phyloP scores from a whole-genome alignment of 2,888 invertebrate species.

The Erynnis tages region DNA sequence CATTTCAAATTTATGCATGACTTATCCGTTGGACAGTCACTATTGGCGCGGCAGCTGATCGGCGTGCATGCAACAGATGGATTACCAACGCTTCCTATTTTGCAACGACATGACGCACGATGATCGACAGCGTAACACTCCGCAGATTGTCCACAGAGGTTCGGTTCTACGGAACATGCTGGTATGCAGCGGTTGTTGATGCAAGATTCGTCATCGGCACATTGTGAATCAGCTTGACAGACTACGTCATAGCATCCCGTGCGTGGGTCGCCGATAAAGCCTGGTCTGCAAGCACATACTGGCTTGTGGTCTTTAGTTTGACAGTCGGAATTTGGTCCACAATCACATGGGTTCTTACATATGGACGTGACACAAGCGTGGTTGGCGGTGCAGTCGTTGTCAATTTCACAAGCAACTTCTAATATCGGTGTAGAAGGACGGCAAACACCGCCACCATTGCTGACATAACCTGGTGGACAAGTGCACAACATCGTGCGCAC shows the following conservation, averaged over 20 bases:
- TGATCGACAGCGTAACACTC: slow-evolving; percentile 91
- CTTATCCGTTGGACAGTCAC: slow-evolving; percentile 90
- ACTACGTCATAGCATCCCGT: slow-evolving; percentile 89
- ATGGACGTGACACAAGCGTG: slow-evolving; percentile 90
- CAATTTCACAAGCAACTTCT: slow-evolving; percentile 86
- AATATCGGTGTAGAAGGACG: slow-evolving; percentile 85
- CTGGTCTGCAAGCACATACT: slow-evolving; percentile 91
- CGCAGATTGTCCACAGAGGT: slow-evolving; percentile 88
- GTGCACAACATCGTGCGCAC: slow-evolving; percentile 94
- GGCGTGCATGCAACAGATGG: slow-evolving; percentile 88
- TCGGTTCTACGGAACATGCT: slow-evolving; percentile 86
- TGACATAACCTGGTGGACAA: slow-evolving; percentile 93
- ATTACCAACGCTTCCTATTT: slow-evolving; percentile 90
- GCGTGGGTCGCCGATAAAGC: slow-evolving; percentile 92
- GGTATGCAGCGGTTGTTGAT: slow-evolving; percentile 91
- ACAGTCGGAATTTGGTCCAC: slow-evolving; percentile 92
- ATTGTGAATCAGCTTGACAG: slow-evolving; percentile 88
- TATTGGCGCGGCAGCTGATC: slow-evolving; percentile 90
- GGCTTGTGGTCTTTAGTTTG: slow-evolving; percentile 92
- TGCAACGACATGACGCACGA: slow-evolving; percentile 91
- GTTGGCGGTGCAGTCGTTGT: slow-evolving; percentile 89
- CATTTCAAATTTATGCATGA: slow-evolving; percentile 92
- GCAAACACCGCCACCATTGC: slow-evolving; percentile 92
- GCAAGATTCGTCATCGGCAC: slow-evolving; percentile 91
- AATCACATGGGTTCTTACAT: slow-evolving; percentile 92